A percentile compares a stretch with the other conserved stretches of the same genome.
These are phyloP conservation scores for Phrynocephalus vlangalii DNA, from an alignment of 2,797 vertebrate genomes.

Conservation along the genomic window DNA sequence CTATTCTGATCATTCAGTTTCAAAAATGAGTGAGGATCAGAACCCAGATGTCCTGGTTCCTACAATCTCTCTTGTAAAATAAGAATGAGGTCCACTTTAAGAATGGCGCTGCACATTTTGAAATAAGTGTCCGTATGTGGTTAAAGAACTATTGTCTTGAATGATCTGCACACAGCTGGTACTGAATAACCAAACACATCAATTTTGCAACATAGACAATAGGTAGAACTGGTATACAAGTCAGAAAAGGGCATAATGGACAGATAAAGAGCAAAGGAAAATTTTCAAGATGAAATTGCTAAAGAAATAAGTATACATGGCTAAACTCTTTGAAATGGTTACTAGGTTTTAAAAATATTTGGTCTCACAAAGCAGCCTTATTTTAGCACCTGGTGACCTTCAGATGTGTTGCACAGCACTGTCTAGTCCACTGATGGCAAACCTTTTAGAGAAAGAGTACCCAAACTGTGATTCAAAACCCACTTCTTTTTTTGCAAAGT, in stretches of 20 bases:
- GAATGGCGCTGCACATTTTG: neutral
- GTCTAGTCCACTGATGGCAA: too few relatives aligned
- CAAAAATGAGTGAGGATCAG: too few relatives aligned
- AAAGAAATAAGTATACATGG: neutral
- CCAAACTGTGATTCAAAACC: too few relatives aligned
- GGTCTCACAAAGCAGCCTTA: neutral
- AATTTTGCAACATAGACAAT: neutral
- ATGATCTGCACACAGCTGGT: neutral
- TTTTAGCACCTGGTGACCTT: neutral
- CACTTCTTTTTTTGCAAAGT: too few relatives aligned
- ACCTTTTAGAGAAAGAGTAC: too few relatives aligned
- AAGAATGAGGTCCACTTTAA: slow-evolving; percentile 2
- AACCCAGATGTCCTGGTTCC: too few relatives aligned
- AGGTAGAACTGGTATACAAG: neutral
- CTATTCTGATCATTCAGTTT: too few relatives aligned
- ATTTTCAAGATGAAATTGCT: neutral
- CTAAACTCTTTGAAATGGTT: neutral
- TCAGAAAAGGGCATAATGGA: neutral
- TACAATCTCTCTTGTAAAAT: too few relatives aligned
- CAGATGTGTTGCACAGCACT: neutral
- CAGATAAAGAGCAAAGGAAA: neutral
- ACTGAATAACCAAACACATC: neutral
- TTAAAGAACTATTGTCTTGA: neutral
- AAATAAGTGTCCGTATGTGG: neutral
- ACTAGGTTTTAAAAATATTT: neutral